phyloP scores from a whole-genome alignment of 2,888 invertebrate species.

The Pseudococcus viburni region DNA sequence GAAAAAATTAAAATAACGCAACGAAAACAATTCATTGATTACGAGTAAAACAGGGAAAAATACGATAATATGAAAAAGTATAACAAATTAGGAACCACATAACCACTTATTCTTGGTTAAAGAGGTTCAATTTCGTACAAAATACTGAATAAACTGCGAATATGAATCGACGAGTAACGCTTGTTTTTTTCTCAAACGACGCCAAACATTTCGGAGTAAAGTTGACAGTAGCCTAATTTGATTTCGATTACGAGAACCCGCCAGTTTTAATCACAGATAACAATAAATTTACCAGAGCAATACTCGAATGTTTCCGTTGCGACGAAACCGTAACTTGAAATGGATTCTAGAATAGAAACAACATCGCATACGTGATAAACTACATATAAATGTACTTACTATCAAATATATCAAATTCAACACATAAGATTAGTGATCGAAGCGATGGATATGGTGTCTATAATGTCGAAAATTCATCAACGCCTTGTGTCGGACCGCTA shows the following conservation, averaged over 20 bases:
- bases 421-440: not conserved
- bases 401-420: not conserved
- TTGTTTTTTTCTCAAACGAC: not conserved
- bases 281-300: not conserved
- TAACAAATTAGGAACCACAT: not conserved
- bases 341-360: not conserved
- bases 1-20: not conserved
- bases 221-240: slow-evolving; percentile 19
- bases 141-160: not conserved
- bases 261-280: slow-evolving; percentile 8
- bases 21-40: not conserved
- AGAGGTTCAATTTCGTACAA: not conserved
- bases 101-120: not conserved
- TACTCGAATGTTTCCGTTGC: not conserved
- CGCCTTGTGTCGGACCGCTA: not conserved
- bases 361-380: not conserved
- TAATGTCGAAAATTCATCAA: not conserved
- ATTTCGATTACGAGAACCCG: not conserved
- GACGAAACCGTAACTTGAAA: not conserved
- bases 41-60: not conserved
- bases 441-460: not conserved
- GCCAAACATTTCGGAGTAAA: not conserved
- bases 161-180: not conserved
- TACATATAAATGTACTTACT: not conserved
- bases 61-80: not conserved